Evolutionary conservation across 2,797 vertebrate species (phyloP).

Genomic region (Benthosema pterotum): DNA sequence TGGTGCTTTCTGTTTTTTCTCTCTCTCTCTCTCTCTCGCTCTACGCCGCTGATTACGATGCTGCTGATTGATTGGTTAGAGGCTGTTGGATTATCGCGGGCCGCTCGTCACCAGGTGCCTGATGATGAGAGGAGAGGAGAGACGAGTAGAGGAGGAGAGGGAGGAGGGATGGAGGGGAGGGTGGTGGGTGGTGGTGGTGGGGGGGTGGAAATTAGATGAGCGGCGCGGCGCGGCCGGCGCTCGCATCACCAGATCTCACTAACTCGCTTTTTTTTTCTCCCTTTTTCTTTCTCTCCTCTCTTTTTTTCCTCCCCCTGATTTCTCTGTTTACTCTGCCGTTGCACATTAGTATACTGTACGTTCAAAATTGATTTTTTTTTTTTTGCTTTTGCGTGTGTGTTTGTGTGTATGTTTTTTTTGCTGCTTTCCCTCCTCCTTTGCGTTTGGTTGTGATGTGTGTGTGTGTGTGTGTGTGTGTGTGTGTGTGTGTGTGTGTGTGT

Average conservation of each 20-base stretch:
- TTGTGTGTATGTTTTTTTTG: not conserved
- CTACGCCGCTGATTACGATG: slow-evolving; percentile 82
- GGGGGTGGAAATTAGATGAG: slow-evolving; percentile 76
- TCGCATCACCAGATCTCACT: slow-evolving; percentile 72
- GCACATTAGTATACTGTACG: slow-evolving; percentile 66
- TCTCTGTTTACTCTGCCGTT: slow-evolving; percentile 67
- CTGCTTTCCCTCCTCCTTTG: too few relatives aligned
- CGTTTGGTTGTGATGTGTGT: not conserved
- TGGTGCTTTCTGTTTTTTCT: slow-evolving; percentile 72
- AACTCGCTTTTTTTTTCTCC: slow-evolving; percentile 60
- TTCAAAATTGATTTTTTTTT: slow-evolving; percentile 56
- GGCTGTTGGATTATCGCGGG: slow-evolving; percentile 83
- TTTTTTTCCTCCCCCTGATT: slow-evolving; percentile 52
- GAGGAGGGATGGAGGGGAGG: slow-evolving; percentile 41
- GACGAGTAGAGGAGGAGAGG: slow-evolving; percentile 43
- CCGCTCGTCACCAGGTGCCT: slow-evolving; percentile 84
- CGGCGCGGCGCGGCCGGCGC: slow-evolving; percentile 54
- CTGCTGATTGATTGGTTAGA: slow-evolving; percentile 87
- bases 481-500: slow-evolving; percentile 9
- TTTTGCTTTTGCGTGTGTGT: slow-evolving; percentile 25
- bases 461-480: slow-evolving; percentile 27
- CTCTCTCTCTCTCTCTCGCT: slow-evolving; percentile 63
- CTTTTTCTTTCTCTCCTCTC: slow-evolving; percentile 12
- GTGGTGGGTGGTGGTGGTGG: too few relatives aligned
- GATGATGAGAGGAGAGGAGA: slow-evolving; percentile 82